phyloP scores from a whole-genome alignment of 2,113 vertebrate species.

The Argyrosomus japonicus region DNA sequence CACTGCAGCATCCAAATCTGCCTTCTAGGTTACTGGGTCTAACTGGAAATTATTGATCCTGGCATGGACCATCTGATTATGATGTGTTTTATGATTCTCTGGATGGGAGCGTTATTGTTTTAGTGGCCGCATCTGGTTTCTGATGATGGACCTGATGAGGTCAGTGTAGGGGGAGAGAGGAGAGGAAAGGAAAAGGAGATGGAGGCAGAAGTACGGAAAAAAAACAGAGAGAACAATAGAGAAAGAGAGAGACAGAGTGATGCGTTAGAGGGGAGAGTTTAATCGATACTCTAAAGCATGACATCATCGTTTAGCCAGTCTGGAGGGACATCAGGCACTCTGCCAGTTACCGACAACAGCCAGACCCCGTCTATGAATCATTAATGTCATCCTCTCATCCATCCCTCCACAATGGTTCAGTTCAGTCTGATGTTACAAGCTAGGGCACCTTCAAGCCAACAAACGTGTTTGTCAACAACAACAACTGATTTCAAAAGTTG shows the following conservation, averaged over 20 bases:
- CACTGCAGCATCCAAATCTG: slow-evolving; percentile 68
- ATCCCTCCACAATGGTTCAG: slow-evolving; percentile 24
- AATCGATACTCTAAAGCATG: slow-evolving; percentile 77
- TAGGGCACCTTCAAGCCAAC: slow-evolving; percentile 66
- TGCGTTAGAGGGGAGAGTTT: slow-evolving; percentile 62
- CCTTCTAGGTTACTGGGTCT: slow-evolving; percentile 56
- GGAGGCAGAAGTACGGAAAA: slow-evolving; percentile 20
- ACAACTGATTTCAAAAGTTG: slow-evolving; percentile 18
- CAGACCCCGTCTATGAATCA: slow-evolving; percentile 72
- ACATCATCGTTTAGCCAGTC: slow-evolving; percentile 76
- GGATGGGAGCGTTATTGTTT: slow-evolving; percentile 78
- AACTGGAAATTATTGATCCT: slow-evolving; percentile 79
- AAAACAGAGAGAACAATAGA: slow-evolving; percentile 45
- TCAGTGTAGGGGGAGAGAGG: slow-evolving; percentile 40
- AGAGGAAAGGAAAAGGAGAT: background rate
- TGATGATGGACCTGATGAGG: slow-evolving; percentile 77
- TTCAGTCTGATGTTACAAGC: slow-evolving; percentile 64
- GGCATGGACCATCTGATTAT: slow-evolving; percentile 73
- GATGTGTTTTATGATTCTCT: slow-evolving; percentile 76
- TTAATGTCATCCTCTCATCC: slow-evolving; percentile 72
- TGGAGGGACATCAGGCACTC: slow-evolving; percentile 69
- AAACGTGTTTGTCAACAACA: slow-evolving; percentile 64
- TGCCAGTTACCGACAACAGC: slow-evolving; percentile 77
- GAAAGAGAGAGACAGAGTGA: slow-evolving; percentile 50
- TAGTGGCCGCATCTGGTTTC: slow-evolving; percentile 78